phyloP scores from a whole-genome alignment of 2,888 invertebrate genomes.

The Euzophera pinguis region DNA sequence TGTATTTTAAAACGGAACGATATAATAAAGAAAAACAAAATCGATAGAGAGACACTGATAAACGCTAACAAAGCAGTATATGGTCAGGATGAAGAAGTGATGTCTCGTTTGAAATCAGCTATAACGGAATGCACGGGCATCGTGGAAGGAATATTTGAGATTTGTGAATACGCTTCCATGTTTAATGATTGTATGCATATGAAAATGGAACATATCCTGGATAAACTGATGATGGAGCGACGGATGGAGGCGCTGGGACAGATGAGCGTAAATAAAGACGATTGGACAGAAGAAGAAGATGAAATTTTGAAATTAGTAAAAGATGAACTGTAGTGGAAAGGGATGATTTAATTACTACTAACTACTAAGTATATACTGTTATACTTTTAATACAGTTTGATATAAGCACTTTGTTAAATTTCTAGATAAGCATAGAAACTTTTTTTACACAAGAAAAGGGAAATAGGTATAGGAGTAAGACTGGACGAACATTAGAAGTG shows the following conservation, averaged over 20 bases:
- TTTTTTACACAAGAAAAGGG: too few species aligned
- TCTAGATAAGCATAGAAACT: too few species aligned
- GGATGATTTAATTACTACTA: neutral
- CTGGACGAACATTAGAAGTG: too few species aligned
- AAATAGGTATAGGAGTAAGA: too few species aligned
- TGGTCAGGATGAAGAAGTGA: constrained; percentile 62
- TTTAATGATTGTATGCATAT: constrained; percentile 75
- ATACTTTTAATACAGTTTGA: too few species aligned
- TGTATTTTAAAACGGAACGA: constrained; percentile 62
- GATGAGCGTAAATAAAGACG: constrained; percentile 54
- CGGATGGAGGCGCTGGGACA: constrained; percentile 66
- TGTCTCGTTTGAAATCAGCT: constrained; percentile 47
- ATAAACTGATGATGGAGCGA: constrained; percentile 63
- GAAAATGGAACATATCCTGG: constrained; percentile 69
- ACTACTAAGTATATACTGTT: neutral
- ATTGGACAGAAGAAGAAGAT: constrained; percentile 61
- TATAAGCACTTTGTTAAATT: too few species aligned
- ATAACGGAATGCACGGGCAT: constrained; percentile 47
- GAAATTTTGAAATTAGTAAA: constrained; percentile 58
- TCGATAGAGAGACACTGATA: constrained; percentile 45
- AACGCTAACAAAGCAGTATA: constrained; percentile 56
- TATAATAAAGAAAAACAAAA: constrained; percentile 59
- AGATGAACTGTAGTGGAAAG: constrained; percentile 56
- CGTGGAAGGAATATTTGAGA: constrained; percentile 58
- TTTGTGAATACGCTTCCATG: constrained; percentile 66